Conservation (phyloP, 2,113 vertebrate genomes). For the Carollia perspicillata region DNA sequence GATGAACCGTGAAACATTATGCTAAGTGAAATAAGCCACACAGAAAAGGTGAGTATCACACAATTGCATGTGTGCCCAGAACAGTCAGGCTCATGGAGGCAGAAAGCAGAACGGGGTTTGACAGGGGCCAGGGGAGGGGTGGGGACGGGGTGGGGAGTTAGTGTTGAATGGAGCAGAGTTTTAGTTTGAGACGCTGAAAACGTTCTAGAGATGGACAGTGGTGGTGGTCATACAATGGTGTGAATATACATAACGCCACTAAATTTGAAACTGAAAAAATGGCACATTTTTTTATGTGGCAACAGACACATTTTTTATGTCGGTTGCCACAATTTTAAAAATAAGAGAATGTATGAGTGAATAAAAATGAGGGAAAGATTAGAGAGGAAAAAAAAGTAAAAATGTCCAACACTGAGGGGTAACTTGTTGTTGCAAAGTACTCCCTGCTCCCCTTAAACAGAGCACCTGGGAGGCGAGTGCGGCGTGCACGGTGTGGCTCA, state of each 20-base stretch:
- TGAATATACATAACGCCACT: neutral
- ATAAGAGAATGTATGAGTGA: neutral
- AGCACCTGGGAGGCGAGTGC: neutral
- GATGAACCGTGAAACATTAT: neutral
- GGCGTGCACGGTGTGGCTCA: neutral
- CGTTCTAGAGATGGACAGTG: neutral
- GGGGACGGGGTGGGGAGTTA: accelerated
- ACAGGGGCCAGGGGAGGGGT: accelerated
- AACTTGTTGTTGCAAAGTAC: too few relatives aligned
- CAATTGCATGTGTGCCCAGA: neutral
- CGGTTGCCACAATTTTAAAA: neutral
- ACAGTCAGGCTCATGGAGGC: neutral
- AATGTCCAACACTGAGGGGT: too few relatives aligned
- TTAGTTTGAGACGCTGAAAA: neutral
- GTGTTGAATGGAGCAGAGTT: neutral
- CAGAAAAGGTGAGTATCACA: neutral
- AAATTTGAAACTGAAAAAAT: neutral
- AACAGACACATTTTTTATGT: neutral
- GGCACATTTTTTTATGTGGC: neutral
- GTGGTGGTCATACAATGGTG: neutral
- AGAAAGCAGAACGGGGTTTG: neutral
- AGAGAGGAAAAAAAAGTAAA: neutral
- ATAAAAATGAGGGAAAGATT: neutral
- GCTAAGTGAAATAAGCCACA: neutral
- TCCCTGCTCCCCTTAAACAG: neutral